Evolutionary conservation across 2,888 invertebrate species (phyloP), one percentile per base, ranked within the genome.

Genomic region (Leptinotarsa haldemani): DNA sequence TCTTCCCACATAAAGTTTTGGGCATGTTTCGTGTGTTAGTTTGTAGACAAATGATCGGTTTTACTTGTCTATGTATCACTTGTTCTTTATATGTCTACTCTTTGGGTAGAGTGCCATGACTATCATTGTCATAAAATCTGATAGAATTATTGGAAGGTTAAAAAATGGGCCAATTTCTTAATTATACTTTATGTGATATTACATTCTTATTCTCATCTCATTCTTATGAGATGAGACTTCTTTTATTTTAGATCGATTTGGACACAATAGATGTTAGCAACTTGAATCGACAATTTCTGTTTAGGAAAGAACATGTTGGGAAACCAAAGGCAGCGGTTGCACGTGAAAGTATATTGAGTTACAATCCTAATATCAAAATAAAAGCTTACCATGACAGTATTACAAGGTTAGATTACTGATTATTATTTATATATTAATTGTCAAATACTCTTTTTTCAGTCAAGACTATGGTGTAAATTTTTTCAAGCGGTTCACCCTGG

Each of bases 241-340:
- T 40, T 40, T 40, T 40, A 40, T 92, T 93, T 80, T 89, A 99
- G 98, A 97, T 99, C 88, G 99, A 99, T 90, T 91, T 99, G 86
- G 99, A 99, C 87, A 99, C 99, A 0, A 99, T 99, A 86, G 99
- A 99, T 89, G 95, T 99, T 73, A 98, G 98, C 89, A 99, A 99
- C 87, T 89, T 99, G 79, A 99, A 99, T 88, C 92, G 99, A 53
- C 99, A 99, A 87, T 99, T 99, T 88, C 89, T 99, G n/a, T 99
- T 99, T 85, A 95, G 97, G 85, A 96, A 97, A 84, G 95, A 97
- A 85, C 99, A 99, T 90, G 98, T 99, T 76, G 98, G 98, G 2
- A 97, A 97, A 87, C 95, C 99, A 0, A 99, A 99, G 89, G 96
- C 98, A 0, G 90, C 93, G 81, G 96, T 98, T 30, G 98, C 98